Base-by-base conservation (phyloP, 2,888 invertebrate species). In the Drosophila formosana region DNA sequence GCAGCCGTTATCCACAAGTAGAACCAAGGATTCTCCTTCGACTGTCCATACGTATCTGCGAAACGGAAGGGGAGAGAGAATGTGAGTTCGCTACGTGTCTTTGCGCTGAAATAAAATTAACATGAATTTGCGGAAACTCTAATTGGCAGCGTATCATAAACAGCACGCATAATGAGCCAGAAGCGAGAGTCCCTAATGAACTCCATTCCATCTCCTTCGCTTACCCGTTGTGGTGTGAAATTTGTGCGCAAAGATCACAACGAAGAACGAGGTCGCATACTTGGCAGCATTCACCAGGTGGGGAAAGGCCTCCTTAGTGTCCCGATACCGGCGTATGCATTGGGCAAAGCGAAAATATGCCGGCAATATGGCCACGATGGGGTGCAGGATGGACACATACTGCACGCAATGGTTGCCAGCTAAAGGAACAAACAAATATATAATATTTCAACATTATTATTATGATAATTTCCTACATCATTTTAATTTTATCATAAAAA, bases 191-290 rank as follows among this genome's bases (percentile, higher is more conserved):
- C 26, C 18, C 26, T 68, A 68, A 73, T 68, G 60, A 58, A 62
- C 18, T 13, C 5, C 11, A 18, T 32, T 32, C 9, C 8, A 18
- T 18, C 3, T 30, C 25, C 18, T 34, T 34, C 60, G 83, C 91
- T 90, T 80, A 92, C 92, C 87, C 69, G 84, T 82, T 25, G 92
- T 92, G n/a, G 87, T 89, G 61, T 92, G 91, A 72, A 82, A 91
- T 72, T 91, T 89, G 69, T 91, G 94, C 3, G 95, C 94, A 88
- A 97, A 96, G 28, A 96, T 94, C 4, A 97, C 95, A 32, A 97
- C 97, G 77, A 97, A 95, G 92, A 98, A 97, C 0, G 97, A 96
- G 3, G 97, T 97, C 0, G 97, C 95, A 93, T 98, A 98, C 93
- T 98, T 98, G 52, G 96, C 96, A 32, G 97, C 97, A 92, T 97